Evolutionary conservation across 1,140 invertebrate species (phyloP), one percentile per base, ranked within the genome.

Genomic region (Drosophila micromelanica): DNA sequence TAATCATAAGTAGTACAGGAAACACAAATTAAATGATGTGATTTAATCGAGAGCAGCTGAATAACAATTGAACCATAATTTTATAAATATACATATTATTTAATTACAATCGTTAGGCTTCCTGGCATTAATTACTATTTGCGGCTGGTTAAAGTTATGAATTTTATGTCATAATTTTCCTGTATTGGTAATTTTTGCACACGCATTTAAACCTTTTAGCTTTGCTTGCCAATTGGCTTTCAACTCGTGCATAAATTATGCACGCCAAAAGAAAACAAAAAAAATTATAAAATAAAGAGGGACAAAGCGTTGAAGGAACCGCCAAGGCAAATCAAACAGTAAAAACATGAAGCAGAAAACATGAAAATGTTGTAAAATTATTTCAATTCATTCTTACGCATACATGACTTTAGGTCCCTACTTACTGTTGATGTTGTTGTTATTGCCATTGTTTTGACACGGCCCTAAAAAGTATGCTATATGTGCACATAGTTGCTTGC

Each of bases 321-420:
- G 59, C 48, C 17, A 67, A 72, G 62, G 46, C 63, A 73, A 86
- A 82, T 82, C 78, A 76, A 78, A 86, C 43, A 55, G 60, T 17
- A 75, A 86, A 27, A 57, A 68, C 20, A 23, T 23, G 20, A 23
- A 74, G 64, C 69, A 64, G 64, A 72, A 68, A 87, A 76, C 73
- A 89, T 89, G 78, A 76, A 89, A 78, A 89, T 87, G 84, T 78
- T 89, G 82, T 87, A 87, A 89, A 87, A 87, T 82, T 76, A 89
- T 89, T 89, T 87, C 76, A 82, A 86, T 86, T 86, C 81, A 68
- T 81, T 81, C 72, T 74, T 75, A 71, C 60, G 67, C 72, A 75
- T 51, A 72, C 78, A 86, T 87, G 81, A 70, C 79, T 67, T 59
- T 13, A 43, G 61, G 56, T 38, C 52, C 42, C 38, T 38, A 13